A percentile compares a stretch with the other conserved stretches of the same genome.
These are phyloP conservation scores for Brachystomella parvula DNA, from an alignment of 1,140 invertebrate species.

Conservation along the genomic window DNA sequence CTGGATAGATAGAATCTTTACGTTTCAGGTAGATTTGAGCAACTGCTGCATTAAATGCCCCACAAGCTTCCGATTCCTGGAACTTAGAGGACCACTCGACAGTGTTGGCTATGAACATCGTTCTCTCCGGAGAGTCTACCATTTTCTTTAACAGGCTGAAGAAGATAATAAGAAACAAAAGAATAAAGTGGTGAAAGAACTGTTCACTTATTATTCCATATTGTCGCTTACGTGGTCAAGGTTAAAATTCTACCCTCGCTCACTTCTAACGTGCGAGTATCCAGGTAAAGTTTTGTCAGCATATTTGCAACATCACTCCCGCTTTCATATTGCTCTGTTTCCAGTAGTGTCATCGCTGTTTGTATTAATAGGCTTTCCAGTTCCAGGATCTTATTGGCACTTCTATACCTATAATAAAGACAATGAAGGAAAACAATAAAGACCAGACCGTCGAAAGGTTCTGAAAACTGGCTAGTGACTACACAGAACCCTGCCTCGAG, in stretches of 20 bases:
- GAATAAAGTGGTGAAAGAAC: too few relatives aligned
- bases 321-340: conserved; percentile 6
- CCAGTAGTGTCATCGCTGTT: background rate
- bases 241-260: background rate
- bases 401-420: background rate
- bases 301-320: background rate
- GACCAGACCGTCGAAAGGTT: too few relatives aligned
- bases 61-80: background rate
- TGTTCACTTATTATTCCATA: too few relatives aligned
- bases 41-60: background rate
- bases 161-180: too few relatives aligned
- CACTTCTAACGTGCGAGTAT: background rate
- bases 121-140: background rate
- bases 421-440: background rate
- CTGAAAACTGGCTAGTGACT: too few relatives aligned
- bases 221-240: background rate
- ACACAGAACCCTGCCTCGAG: too few relatives aligned
- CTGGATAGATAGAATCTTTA: too few relatives aligned
- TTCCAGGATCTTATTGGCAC: background rate
- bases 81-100: background rate
- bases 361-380: background rate
- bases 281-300: background rate
- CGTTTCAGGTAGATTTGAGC: background rate
- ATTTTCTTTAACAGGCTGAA: background rate
- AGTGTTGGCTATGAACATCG: background rate